phyloP scores from a whole-genome alignment of 2,113 vertebrate species.

The Theristicus caerulescens region DNA sequence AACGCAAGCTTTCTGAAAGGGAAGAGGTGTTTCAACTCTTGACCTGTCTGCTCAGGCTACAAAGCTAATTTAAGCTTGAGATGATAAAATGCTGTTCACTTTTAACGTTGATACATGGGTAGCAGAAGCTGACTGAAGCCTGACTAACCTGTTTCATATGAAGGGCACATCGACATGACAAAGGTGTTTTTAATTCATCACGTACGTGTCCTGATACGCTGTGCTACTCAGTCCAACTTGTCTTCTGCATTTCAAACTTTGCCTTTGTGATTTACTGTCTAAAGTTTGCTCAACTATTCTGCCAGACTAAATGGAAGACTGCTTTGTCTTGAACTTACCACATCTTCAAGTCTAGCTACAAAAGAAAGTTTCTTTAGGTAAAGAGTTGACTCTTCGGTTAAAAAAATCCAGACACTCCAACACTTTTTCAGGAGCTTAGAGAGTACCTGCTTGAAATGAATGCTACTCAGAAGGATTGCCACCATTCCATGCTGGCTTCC shows the following conservation, averaged over 20 bases:
- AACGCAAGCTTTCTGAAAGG: neutral
- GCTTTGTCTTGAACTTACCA: neutral
- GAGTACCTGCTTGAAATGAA: neutral
- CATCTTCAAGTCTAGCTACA: neutral
- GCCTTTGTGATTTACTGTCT: neutral
- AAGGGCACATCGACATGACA: neutral
- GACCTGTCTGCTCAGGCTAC: neutral
- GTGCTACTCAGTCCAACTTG: neutral
- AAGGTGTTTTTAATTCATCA: neutral
- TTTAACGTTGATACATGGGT: fast-evolving
- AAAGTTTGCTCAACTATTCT: neutral
- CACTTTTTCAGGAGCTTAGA: neutral
- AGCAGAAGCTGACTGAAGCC: neutral
- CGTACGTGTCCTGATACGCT: neutral
- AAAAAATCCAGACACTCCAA: neutral
- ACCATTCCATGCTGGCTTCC: neutral
- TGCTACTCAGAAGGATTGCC: neutral
- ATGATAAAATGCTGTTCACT: neutral
- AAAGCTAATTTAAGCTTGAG: neutral
- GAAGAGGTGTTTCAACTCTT: neutral
- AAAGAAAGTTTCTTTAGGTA: neutral
- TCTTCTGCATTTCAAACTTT: neutral
- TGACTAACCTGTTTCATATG: neutral
- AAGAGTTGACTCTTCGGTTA: neutral
- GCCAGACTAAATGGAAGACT: neutral